Base-by-base conservation (phyloP, 2,797 vertebrate genomes). In the Miichthys miiuy region DNA sequence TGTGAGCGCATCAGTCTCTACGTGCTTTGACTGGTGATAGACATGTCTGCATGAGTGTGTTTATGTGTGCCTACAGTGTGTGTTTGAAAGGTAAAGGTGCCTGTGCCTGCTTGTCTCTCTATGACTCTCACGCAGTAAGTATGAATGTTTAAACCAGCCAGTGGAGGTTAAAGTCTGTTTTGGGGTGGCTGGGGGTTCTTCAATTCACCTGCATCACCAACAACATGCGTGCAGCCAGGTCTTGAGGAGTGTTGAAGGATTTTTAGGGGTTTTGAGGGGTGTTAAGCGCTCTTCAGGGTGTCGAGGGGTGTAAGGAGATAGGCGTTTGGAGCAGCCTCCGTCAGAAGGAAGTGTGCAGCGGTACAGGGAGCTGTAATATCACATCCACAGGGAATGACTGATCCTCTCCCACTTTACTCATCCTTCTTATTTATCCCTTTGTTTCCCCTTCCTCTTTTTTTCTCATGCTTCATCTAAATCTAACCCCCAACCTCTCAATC, bases 321-420 rank as follows among this genome's bases (percentile, higher is more conserved):
- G 66, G 16, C 8, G 42, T 62, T 38, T 58, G 3, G 14, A 23
- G 21, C 48, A 17, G 20, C 47, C 5, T 67, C 25, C 20, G 16
- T 67, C 42, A 46, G 27, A 78, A 57, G 73, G 71, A 64, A 66
- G 77, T 68, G 27, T 51, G 64, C 13, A n/a, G 70, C 6, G 55
- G 21, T 44, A 20, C 41, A 60, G 54, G 55, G 60, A 83, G 44
- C 74, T 75, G 63, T 51, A 62, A 71, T 81, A 86, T 84, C 82
- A 75, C 68, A 73, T 83, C 81, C 69, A 79, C 55, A 63, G 60
- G 75, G 72, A 12, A 44, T 73, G 87, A 89, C 76, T 85, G 87
- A 86, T 79, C 66, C 25, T 68, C 80, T 56, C 16, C 8, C 55
- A 2, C 50, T 52, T 60, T 10, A 9, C 44, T 27, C 34, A 18